Conservation (phyloP, 1,140 invertebrate genomes). For the Drosophila ananassae region DNA sequence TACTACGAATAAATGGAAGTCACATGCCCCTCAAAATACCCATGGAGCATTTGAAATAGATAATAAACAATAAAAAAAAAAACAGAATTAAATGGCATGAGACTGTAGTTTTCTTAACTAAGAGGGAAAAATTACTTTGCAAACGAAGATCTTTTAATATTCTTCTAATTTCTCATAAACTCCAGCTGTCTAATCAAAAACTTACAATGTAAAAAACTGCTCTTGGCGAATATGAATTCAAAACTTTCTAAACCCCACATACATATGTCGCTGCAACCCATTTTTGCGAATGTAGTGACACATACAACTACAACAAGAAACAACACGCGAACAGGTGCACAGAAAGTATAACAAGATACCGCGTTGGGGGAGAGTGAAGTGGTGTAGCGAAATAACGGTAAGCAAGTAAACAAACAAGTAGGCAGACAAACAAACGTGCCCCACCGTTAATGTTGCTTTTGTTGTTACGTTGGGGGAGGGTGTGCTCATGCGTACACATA, state of each 20-base stretch:
- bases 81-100: conserved; percentile 11
- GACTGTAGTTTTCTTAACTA: no score
- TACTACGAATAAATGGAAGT: conserved; percentile 39
- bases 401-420: conserved; percentile 47
- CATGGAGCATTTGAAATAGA: conserved; percentile 37
- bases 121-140: no score
- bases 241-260: background rate
- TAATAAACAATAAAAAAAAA: conserved; percentile 49
- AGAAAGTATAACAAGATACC: conserved; percentile 39
- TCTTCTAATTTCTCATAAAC: no score
- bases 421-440: conserved; percentile 34
- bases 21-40: conserved; percentile 30
- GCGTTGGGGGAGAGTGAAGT: conserved; percentile 16
- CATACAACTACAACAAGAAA: conserved; percentile 69
- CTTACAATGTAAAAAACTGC: no score
- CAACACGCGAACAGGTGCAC: conserved; percentile 59
- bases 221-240: no score
- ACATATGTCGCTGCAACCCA: background rate
- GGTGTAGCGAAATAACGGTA: conserved; percentile 43
- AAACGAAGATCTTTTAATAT: no score
- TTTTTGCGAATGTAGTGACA: conserved; percentile 24
- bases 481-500: conserved; percentile 15
- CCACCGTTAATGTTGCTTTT: conserved; percentile 15
- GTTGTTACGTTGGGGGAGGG: conserved; percentile 32
- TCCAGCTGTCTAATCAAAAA: no score